phyloP scores from a whole-genome alignment of 2,797 vertebrate species.

The Sciaenops ocellatus region DNA sequence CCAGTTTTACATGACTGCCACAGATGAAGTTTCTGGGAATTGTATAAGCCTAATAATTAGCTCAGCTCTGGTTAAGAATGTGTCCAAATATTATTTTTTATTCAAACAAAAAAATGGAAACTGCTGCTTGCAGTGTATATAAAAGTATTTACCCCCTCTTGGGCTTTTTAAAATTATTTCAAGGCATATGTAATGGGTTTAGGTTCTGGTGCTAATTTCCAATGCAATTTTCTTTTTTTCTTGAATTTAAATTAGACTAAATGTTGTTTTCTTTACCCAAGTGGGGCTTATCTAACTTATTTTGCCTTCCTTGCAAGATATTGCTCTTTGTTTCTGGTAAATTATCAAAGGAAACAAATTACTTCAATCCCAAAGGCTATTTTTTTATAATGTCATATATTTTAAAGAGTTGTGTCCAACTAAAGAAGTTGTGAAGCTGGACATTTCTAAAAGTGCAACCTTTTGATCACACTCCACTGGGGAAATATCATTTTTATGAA shows the following conservation, averaged over 20 bases:
- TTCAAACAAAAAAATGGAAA: slow-evolving; percentile 19
- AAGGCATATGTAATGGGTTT: slow-evolving; percentile 51
- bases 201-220: slow-evolving; percentile 45
- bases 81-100: slow-evolving; percentile 3
- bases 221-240: slow-evolving; percentile 62
- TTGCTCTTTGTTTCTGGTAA: slow-evolving; percentile 51
- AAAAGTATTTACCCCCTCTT: slow-evolving; percentile 31
- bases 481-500: background rate
- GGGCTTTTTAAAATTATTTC: slow-evolving; percentile 42
- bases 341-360: slow-evolving; percentile 59
- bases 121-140: slow-evolving; percentile 12
- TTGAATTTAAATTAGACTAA: slow-evolving; percentile 61
- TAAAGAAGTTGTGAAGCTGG: slow-evolving; percentile 22
- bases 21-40: too few relatives aligned
- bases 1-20: too few relatives aligned
- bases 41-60: background rate
- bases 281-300: slow-evolving; percentile 54
- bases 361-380: slow-evolving; percentile 32
- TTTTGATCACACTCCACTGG: background rate
- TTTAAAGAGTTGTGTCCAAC: slow-evolving; percentile 36
- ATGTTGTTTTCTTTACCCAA: slow-evolving; percentile 56
- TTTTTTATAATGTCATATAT: slow-evolving; percentile 22
- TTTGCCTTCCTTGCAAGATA: slow-evolving; percentile 43
- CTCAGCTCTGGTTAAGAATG: background rate
- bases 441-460: background rate